Base-by-base conservation (phyloP, 2,888 invertebrate species). In the Coelogynopora nodosa region DNA sequence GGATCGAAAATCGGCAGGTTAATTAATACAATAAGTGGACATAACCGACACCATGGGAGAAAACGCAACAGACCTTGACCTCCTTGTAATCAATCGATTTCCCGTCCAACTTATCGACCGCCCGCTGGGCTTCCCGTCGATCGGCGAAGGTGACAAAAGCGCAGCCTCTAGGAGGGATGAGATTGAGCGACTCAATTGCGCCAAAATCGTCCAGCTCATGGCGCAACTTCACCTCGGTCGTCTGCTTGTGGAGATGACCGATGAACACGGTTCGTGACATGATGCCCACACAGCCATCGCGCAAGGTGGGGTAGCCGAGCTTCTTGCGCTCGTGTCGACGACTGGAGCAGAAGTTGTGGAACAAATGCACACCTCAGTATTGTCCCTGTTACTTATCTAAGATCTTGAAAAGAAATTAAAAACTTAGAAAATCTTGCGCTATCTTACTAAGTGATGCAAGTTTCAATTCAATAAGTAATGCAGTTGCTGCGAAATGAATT, bases 241-340 rank as follows among this genome's bases (percentile, higher is more conserved):
- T 97, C 89, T 96, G 93, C 92, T 97, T 97, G 0, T 97, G 97
- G 81, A 99, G 93, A 93, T 98, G 98, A 0, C 98, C 98, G 88
- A 99, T 96, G 98, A 98, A 99, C 0, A 99, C 93, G 0, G 99
- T 99, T 0, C 97, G 97, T 90, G 96, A 96, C 93, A 97, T 97
- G 85, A 98, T 96, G 95, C 90, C 88, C 91, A 23, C 74, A n/a
- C 84, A 31, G 30, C 96, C 96, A 90, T 95, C 95, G 90, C 95
- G 95, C 87, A 97, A 94, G 0, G 95, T 94, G 0, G 98, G 98
- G 88, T 98, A 74, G 74, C 74, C 74, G 2, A 5, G 18, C 23
- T 74, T 74, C 23, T 74, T 74, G 2, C 74, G 5, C 23, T 74
- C 74, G 27, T 74, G 23, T 23, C 74, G 74, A 5, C 23, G 74